Evolutionary conservation across 2,797 vertebrate species (phyloP), one percentile per base, ranked within the genome.

Genomic region (Eidolon dupreanum): DNA sequence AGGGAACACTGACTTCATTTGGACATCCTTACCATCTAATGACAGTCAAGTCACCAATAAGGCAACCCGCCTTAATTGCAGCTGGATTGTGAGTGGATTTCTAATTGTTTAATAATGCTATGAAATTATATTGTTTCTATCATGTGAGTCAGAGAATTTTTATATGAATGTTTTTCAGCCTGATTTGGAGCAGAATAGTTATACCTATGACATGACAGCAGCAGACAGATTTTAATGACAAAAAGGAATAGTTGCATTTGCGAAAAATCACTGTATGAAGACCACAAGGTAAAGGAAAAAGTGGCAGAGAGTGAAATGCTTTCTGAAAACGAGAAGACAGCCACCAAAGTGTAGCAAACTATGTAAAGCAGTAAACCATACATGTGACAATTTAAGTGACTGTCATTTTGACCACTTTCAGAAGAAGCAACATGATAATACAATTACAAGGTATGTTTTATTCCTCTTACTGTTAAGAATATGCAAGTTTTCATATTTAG

Each of bases 261-360:
- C 28, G 8, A 94, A 83, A 96, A 93, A 74, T 33, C 36, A 66
- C 33, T 38, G 3, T 59, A 17, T 57, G 12, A 89, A 90, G 36
- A 73, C 41, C 28, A 78, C 17, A 53, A 95, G n/a, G 33, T 31
- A 57, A 61, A 84, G 41, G 46, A 75, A 73, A 77, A 57, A 49
- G 31, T 78, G 9, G 9, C 13, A 68, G 38, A 46, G 19, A 83
- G 38, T 38, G 28, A 96, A 88, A 88, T 85, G 31, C 6, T 28
- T 95, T 74, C 68, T 82, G 49, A 63, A 94, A 95, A 83, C 51
- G 31, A 81, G 38, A 95, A 86, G 43, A 57, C 5, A 85, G 49
- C 41, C n/a, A 36, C 38, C 71, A 88, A 77, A 75, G 0, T 3
- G 22, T 49, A 77, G 28, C 8, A 86, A 70, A 38, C 3, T 15